A percentile compares a stretch with the other conserved stretches of the same genome.
These are phyloP conservation scores for Philopotamus ludificatus DNA, from an alignment of 1,140 invertebrate genomes.

Conservation along the genomic window DNA sequence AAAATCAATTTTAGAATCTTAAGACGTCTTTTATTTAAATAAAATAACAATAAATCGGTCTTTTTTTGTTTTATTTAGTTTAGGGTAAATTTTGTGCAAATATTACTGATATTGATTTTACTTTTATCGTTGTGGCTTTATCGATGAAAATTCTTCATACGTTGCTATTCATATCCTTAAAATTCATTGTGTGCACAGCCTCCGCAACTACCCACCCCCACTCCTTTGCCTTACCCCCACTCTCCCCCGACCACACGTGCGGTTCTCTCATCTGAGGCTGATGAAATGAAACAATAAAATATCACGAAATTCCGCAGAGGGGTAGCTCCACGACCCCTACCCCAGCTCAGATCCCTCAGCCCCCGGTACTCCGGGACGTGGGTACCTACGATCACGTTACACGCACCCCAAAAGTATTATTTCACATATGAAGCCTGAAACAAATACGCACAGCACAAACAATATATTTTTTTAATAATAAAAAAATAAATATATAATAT, in stretches of 20 bases:
- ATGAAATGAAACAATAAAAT: constrained; percentile 41
- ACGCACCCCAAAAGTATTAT: not conserved
- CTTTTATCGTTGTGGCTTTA: too few species aligned
- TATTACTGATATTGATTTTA: too few species aligned
- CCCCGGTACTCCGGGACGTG: not conserved
- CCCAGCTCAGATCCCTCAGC: not conserved
- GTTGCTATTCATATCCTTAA: too few species aligned
- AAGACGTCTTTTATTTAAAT: too few species aligned
- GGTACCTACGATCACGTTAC: too few species aligned
- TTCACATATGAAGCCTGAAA: not conserved
- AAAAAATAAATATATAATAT: not conserved
- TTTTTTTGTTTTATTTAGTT: too few species aligned
- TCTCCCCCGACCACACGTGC: not conserved
- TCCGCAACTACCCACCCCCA: constrained; percentile 2
- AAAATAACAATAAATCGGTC: too few species aligned
- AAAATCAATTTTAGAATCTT: too few species aligned
- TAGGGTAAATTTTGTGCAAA: too few species aligned
- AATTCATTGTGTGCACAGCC: constrained; percentile 17
- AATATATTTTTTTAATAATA: not conserved
- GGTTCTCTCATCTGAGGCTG: constrained; percentile 30
- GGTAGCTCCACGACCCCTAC: not conserved
- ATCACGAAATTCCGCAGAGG: constrained; percentile 36
- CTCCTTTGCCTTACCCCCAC: constrained; percentile 3
- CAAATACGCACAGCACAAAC: not conserved
- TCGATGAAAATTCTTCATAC: too few species aligned